Evolutionary conservation across 1,140 invertebrate species (phyloP), one percentile per base, ranked within the genome.

Genomic region (Drosophila ficusphila): DNA sequence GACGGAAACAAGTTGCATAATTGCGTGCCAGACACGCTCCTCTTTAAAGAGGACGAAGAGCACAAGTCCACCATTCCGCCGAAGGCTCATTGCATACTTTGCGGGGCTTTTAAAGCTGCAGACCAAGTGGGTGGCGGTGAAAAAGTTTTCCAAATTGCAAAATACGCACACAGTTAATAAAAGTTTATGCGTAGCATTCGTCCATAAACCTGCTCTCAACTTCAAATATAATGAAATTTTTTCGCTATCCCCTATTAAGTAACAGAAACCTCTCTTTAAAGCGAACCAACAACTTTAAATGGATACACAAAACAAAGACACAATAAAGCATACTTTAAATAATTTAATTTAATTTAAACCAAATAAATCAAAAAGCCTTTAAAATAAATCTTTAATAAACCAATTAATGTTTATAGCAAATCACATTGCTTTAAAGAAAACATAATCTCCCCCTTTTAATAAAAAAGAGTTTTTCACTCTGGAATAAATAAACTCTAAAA

Each of bases 201-300:
- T 74, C 79, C 68, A 76, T 83, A 83, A 85, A 77, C 82, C 69
- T 86, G 82, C 73, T 69, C 74, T 88, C 56, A 77, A 82, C 81
- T 86, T 77, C 44, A 67, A 58, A 88, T 70, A 88, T 86, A 86
- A 88, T 88, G 85, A 86, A 88, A 81, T 86, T 86, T 69, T 76
- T 42, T 33, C 23, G 31, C 60, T 65, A 65, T 65, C 7, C 60
- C 19, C 33, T 49, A 33, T 64, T 31, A 41, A 16, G 19, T 11
- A 19, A 65, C 62, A 64, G 31, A 1, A 5, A 2, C 12, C 8
- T 3, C 3, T 4, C 11, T 2, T 18, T 29, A 36, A 38, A 8
- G 7, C 5, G 36, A 16, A 67, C 41, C 2, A n/a, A n/a, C n/a
- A n/a, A n/a, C n/a, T n/a, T n/a, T n/a, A n/a, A n/a, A n/a, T n/a